phyloP scores from a whole-genome alignment of 2,797 vertebrate species.

The Gambusia yucatana region DNA sequence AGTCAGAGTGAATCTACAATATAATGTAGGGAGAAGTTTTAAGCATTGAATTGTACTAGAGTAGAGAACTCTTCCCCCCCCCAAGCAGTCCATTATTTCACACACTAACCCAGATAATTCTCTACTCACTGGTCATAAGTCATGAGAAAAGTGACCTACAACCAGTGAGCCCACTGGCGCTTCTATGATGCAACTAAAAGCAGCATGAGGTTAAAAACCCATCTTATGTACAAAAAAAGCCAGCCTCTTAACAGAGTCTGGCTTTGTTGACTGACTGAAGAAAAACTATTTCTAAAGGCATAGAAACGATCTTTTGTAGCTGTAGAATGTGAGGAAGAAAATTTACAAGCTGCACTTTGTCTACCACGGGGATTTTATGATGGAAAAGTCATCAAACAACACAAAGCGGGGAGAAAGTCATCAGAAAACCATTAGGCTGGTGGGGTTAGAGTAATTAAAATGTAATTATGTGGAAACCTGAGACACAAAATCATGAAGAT shows the following conservation, averaged over 20 bases:
- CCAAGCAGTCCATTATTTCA: slow-evolving; percentile 4
- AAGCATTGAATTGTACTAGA: neutral
- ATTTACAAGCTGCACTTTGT: neutral
- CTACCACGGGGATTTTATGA: neutral
- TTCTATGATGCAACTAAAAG: neutral
- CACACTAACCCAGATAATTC: slow-evolving; percentile 3
- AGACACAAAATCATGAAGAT: neutral
- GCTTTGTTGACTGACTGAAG: neutral
- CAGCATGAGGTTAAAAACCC: neutral
- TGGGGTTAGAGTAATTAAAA: neutral
- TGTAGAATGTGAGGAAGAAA: neutral
- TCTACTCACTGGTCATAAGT: neutral
- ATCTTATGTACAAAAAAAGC: neutral
- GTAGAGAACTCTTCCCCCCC: neutral
- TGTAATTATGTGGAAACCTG: neutral
- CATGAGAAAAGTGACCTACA: slow-evolving; percentile 2
- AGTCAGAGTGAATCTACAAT: neutral
- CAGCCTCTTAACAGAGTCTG: too few species aligned
- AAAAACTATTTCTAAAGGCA: neutral
- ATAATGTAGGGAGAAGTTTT: neutral
- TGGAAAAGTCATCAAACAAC: neutral
- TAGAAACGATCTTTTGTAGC: neutral
- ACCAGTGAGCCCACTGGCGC: neutral
- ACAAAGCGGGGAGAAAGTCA: neutral
- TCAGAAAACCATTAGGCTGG: neutral